Percentiles rank a stretch among this genome's conserved stretches.
Conservation (phyloP, 2,888 invertebrate species). For the Conomelus anceps region DNA sequence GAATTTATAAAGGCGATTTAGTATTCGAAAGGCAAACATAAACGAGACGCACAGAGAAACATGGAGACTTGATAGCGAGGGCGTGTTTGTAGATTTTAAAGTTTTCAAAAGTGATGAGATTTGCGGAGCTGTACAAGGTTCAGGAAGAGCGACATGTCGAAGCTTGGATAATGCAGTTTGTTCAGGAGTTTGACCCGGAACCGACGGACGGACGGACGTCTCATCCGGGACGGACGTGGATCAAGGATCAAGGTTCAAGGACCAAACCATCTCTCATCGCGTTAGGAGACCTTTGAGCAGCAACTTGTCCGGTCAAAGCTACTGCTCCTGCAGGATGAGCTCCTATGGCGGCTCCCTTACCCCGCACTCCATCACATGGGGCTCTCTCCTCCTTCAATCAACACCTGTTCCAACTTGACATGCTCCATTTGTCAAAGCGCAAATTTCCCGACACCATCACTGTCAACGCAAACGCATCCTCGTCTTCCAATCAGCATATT, state of each 20-base stretch:
- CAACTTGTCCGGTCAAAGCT: neutral
- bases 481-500: neutral
- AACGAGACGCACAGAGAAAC: neutral
- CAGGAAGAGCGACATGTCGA: neutral
- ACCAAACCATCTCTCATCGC: neutral
- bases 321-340: neutral
- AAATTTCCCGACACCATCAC: neutral
- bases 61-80: neutral
- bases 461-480: neutral
- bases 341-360: neutral
- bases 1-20: neutral
- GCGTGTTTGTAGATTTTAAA: neutral
- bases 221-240: no score
- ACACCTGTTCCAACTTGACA: neutral
- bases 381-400: neutral
- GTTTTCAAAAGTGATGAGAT: neutral
- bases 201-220: no score
- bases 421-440: neutral
- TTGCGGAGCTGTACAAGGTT: neutral
- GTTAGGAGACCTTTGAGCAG: neutral
- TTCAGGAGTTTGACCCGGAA: neutral
- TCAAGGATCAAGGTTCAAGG: neutral
- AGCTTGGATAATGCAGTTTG: neutral
- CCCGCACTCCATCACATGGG: neutral
- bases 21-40: neutral